Conservation (phyloP, 2,797 vertebrate genomes). For the Lacerta viridis region DNA sequence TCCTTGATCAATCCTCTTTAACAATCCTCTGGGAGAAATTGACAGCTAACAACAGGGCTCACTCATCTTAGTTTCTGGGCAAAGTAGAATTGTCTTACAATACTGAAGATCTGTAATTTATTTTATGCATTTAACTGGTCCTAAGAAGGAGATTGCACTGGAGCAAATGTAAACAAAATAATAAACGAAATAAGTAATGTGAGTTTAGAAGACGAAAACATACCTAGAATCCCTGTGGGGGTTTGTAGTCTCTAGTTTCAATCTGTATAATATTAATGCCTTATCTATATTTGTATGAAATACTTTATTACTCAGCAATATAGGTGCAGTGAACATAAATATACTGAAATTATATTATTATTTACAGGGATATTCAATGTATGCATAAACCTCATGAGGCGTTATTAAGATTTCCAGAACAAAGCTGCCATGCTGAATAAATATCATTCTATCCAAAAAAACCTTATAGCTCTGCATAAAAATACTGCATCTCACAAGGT, state of each 20-base stretch:
- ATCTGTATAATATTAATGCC: conserved; percentile 37
- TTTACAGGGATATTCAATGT: conserved; percentile 73
- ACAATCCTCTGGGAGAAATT: not conserved
- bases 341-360: conserved; percentile 49
- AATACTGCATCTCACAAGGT: conserved; percentile 84
- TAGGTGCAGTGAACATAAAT: conserved; percentile 72
- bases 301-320: conserved; percentile 75
- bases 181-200: not conserved
- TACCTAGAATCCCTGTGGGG: not conserved
- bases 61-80: not conserved
- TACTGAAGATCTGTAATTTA: not conserved
- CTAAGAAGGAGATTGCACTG: conserved; percentile 6
- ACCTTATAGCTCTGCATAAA: conserved; percentile 80
- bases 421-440: conserved; percentile 78
- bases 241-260: not conserved
- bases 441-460: conserved; percentile 76
- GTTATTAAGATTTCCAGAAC: conserved; percentile 68
- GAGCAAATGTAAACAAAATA: conserved; percentile 7
- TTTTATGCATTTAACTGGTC: not conserved
- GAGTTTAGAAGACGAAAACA: not conserved
- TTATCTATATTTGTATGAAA: conserved; percentile 63
- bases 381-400: conserved; percentile 72
- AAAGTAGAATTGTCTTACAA: not conserved
- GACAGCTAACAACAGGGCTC: not conserved
- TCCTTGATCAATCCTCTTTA: not conserved